A percentile compares a stretch with the other conserved stretches of the same genome.
Conservation (phyloP, 2,888 invertebrate species). For the Spodoptera littoralis region DNA sequence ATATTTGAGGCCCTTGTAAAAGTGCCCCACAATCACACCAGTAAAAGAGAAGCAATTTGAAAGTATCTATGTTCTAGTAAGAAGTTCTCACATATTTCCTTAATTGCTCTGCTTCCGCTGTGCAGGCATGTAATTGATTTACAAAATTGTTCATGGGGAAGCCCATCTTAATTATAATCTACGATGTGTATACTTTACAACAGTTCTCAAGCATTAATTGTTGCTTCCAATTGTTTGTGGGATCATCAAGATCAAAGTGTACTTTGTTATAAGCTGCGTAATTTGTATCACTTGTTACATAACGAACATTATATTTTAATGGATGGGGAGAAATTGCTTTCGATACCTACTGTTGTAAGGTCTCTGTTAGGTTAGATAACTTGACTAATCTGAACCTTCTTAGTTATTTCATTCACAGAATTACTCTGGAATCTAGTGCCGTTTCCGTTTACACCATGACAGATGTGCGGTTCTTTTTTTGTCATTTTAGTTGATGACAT, state of each 20-base stretch:
- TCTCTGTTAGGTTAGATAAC: slow-evolving; percentile 47
- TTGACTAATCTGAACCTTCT: slow-evolving; percentile 18
- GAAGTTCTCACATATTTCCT: slow-evolving; percentile 37
- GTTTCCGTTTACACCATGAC: slow-evolving; percentile 38
- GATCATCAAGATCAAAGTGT: slow-evolving; percentile 51
- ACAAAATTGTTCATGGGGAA: slow-evolving; percentile 21
- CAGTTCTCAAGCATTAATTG: slow-evolving; percentile 35
- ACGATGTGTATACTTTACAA: slow-evolving; percentile 10
- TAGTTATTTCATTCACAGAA: slow-evolving; percentile 20
- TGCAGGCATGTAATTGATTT: slow-evolving; percentile 26
- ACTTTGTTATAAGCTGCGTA: slow-evolving; percentile 21
- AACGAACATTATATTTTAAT: slow-evolving; percentile 26
- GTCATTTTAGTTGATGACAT: slow-evolving; percentile 39
- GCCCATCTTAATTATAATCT: slow-evolving; percentile 17
- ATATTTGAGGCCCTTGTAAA: too few species aligned
- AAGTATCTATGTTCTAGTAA: slow-evolving; percentile 21
- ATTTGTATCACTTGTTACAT: slow-evolving; percentile 22
- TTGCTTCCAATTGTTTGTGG: slow-evolving; percentile 40
- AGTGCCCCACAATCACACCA: slow-evolving; percentile 3
- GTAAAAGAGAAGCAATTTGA: slow-evolving; percentile 12
- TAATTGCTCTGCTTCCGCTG: slow-evolving; percentile 26
- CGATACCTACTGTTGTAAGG: slow-evolving; percentile 45
- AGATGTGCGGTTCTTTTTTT: slow-evolving; percentile 40
- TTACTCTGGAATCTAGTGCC: slow-evolving; percentile 24
- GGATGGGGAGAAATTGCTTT: slow-evolving; percentile 59